Evolutionary conservation across 2,113 vertebrate genomes (phyloP).

Genomic region (Phrynocephalus versicolor): DNA sequence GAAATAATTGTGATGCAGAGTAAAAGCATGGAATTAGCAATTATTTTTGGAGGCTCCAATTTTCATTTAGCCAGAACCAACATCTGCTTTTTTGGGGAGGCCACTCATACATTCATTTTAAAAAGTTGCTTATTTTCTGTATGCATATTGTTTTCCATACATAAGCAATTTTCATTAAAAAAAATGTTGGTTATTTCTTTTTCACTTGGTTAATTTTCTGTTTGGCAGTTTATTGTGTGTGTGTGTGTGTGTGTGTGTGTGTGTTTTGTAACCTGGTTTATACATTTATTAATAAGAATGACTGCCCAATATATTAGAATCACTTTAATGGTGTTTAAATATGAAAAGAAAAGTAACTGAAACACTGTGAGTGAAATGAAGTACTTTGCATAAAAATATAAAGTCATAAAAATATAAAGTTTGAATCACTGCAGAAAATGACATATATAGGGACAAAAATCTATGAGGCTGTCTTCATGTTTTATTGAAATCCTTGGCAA

Average conservation of each 20-base stretch:
- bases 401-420: constrained; percentile 18
- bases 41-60: constrained; percentile 66
- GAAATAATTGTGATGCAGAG: constrained; percentile 41
- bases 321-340: constrained; percentile 58
- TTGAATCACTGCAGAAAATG: constrained; percentile 22
- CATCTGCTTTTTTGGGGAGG: constrained; percentile 63
- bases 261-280: constrained; percentile 51
- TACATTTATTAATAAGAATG: constrained; percentile 53
- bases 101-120: constrained; percentile 57
- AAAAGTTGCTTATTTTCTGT: constrained; percentile 57
- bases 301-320: constrained; percentile 59
- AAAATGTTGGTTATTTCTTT: constrained; percentile 52
- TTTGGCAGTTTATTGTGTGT: constrained; percentile 68
- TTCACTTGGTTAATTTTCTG: constrained; percentile 61
- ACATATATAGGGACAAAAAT: constrained; percentile 13
- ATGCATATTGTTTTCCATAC: constrained; percentile 55
- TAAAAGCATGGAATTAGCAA: constrained; percentile 62
- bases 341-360: constrained; percentile 40
- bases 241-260: constrained; percentile 13
- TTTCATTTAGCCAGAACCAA: constrained; percentile 66
- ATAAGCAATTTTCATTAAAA: constrained; percentile 62
- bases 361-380: constrained; percentile 20
- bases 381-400: neutral
- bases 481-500: neutral
- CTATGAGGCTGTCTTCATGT: neutral